phyloP scores from a whole-genome alignment of 1,140 invertebrate species.

The Tyrophagus putrescentiae region DNA sequence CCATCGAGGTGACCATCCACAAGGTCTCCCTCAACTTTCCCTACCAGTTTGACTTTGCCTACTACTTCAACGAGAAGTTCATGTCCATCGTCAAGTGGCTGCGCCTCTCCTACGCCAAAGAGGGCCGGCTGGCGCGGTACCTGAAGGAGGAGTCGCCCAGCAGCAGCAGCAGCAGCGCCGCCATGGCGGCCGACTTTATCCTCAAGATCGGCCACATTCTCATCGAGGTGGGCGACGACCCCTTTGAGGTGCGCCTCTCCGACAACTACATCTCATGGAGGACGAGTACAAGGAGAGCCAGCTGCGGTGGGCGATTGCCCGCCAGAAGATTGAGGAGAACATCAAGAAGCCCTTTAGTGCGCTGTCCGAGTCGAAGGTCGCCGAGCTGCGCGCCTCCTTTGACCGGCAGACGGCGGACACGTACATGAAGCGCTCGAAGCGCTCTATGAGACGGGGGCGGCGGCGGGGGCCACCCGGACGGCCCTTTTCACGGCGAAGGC shows the following conservation, averaged over 20 bases:
- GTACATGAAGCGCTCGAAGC: conserved; percentile 75
- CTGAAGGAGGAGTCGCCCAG: conserved; percentile 24
- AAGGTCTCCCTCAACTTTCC: conserved; percentile 64
- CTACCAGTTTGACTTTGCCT: conserved; percentile 81
- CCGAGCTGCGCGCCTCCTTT: conserved; percentile 69
- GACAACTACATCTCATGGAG: conserved; percentile 86
- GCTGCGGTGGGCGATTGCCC: conserved; percentile 74
- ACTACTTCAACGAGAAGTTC: conserved; percentile 67
- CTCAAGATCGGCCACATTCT: conserved; percentile 61
- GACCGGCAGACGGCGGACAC: conserved; percentile 79
- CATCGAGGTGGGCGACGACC: conserved; percentile 89
- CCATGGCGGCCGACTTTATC: conserved; percentile 69
- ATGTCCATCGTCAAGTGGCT: conserved; percentile 83
- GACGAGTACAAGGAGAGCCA: conserved; percentile 91
- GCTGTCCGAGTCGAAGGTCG: conserved; percentile 39
- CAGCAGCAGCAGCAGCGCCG: too few species aligned
- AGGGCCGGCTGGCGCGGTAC: conserved; percentile 44
- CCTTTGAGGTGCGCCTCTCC: conserved; percentile 86
- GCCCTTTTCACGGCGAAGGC: conserved; percentile 64
- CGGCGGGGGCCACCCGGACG: conserved; percentile 47
- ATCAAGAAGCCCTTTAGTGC: conserved; percentile 32
- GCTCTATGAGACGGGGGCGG: conserved; percentile 53
- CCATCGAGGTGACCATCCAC: conserved; percentile 43
- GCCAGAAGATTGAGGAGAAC: conserved; percentile 65
- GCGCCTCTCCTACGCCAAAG: conserved; percentile 54